Percentiles rank a stretch among this genome's conserved stretches.
Conservation (phyloP, 2,888 invertebrate genomes). For the Protonemura montana region DNA sequence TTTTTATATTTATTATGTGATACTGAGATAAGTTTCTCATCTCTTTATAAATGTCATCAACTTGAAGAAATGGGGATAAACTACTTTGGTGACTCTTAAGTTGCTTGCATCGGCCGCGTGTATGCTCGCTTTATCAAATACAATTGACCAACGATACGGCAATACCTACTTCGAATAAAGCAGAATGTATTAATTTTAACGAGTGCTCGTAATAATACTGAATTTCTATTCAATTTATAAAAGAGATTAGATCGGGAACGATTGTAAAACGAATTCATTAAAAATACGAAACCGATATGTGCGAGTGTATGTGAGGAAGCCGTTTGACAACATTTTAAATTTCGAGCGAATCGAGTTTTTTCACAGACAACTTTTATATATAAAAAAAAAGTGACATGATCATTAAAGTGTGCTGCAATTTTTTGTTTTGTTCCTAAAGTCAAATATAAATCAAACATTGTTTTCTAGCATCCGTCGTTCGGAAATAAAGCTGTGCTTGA, state of each 20-base stretch:
- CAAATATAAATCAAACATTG: constrained; percentile 14
- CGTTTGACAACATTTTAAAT: constrained; percentile 23
- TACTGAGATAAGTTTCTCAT: no score
- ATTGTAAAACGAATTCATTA: constrained; percentile 27
- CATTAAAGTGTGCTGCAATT: constrained; percentile 1
- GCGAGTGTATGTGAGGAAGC: neutral
- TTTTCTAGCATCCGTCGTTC: neutral
- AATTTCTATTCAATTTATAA: constrained; percentile 23
- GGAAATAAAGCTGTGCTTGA: neutral
- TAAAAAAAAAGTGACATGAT: constrained; percentile 39
- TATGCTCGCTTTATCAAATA: neutral
- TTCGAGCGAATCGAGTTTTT: neutral
- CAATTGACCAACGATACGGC: neutral
- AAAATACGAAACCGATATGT: neutral
- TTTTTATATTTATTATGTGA: no score
- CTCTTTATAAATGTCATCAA: no score
- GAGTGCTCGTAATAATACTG: constrained; percentile 16
- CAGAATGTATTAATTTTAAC: constrained; percentile 38
- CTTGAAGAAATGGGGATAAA: no score
- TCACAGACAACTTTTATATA: neutral
- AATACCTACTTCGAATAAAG: constrained; percentile 1
- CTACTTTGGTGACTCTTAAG: no score
- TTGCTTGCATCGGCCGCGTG: neutral
- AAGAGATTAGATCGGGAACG: constrained; percentile 13
- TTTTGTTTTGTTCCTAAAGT: neutral